Conservation (phyloP, 1,140 invertebrate genomes). For the Teleogryllus occipitalis region DNA sequence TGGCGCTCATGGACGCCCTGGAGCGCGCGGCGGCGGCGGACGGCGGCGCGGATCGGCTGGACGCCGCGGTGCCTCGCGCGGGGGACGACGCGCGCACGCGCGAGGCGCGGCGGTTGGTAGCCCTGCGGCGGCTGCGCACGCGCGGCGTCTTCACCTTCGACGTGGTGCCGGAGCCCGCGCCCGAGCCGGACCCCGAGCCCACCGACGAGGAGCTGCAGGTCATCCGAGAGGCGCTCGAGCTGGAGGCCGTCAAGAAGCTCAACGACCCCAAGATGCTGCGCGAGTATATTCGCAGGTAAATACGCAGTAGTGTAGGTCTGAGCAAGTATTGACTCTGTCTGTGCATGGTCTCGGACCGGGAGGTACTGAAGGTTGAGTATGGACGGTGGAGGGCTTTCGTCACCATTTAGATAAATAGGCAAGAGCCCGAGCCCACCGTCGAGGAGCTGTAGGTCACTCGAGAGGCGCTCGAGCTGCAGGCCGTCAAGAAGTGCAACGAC, state of each 20-base stretch:
- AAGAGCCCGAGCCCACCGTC: too few species aligned
- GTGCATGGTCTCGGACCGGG: too few species aligned
- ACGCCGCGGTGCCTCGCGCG: background rate
- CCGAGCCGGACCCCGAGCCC: background rate
- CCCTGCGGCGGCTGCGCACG: background rate
- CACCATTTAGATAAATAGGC: too few species aligned
- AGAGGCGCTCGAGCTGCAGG: too few species aligned
- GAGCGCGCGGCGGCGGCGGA: background rate
- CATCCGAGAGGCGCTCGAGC: background rate
- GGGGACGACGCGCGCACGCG: background rate
- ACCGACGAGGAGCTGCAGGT: background rate
- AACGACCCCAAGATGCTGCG: background rate
- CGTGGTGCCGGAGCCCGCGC: background rate
- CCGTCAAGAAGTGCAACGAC: too few species aligned
- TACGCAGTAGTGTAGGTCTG: too few species aligned
- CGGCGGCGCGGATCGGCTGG: background rate
- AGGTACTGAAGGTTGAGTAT: too few species aligned
- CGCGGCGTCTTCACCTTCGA: background rate
- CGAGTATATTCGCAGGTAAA: background rate
- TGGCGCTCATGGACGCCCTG: background rate
- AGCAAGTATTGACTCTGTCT: too few species aligned
- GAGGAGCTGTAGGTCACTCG: too few species aligned
- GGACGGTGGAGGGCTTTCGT: too few species aligned
- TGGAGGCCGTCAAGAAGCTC: background rate
- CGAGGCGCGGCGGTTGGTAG: background rate